phyloP scores from a whole-genome alignment of 2,113 vertebrate species.

The Australoheros scitulus region DNA sequence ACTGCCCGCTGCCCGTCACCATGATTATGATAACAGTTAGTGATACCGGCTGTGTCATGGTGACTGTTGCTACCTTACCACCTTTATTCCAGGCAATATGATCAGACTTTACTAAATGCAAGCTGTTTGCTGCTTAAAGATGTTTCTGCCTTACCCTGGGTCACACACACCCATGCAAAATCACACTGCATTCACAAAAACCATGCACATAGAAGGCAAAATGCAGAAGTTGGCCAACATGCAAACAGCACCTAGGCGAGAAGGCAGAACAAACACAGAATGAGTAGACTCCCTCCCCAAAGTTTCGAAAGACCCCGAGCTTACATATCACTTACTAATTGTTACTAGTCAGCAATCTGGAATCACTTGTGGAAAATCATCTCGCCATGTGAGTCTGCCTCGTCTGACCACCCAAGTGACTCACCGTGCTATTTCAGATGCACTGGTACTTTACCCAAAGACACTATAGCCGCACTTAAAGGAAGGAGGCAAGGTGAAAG shows the following conservation, averaged over 20 bases:
- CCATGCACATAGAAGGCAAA: not conserved
- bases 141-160: not conserved
- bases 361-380: conserved; percentile 61
- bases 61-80: conserved; percentile 32
- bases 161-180: conserved; percentile 30
- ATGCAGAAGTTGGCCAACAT: conserved; percentile 19
- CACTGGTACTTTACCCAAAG: conserved; percentile 25
- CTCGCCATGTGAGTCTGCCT: conserved; percentile 30
- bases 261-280: conserved; percentile 36
- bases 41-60: conserved; percentile 35
- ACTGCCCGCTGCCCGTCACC: not conserved
- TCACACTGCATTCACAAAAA: conserved; percentile 48
- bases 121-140: not conserved
- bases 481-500: conserved; percentile 46
- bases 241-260: conserved; percentile 17
- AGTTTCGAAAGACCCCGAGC: conserved; percentile 10
- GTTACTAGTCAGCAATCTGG: conserved; percentile 51
- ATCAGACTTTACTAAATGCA: conserved; percentile 3
- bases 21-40: conserved; percentile 38
- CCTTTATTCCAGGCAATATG: not conserved
- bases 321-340: conserved; percentile 56
- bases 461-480: conserved; percentile 35
- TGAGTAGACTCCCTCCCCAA: not conserved
- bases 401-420: conserved; percentile 67
- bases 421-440: conserved; percentile 66